These are phyloP conservation scores for Dicentrarchus labrax DNA, from an alignment of 2,113 vertebrate species.

Conservation along the genomic window DNA sequence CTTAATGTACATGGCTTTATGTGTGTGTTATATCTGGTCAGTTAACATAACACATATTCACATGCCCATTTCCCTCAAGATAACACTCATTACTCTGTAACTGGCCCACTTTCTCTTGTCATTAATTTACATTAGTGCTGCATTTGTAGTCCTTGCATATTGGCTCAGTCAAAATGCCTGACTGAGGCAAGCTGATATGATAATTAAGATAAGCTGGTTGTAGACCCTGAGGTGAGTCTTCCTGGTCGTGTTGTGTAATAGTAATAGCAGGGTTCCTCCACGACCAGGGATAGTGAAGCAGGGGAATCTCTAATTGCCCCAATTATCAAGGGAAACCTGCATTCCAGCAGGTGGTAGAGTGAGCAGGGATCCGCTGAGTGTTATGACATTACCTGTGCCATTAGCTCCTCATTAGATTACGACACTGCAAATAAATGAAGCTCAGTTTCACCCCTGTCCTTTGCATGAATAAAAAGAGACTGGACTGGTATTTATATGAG, in stretches of 20 bases:
- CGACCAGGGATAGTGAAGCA: constrained; percentile 60
- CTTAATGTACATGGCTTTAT: neutral
- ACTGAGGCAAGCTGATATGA: constrained; percentile 77
- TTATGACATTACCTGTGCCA: constrained; percentile 43
- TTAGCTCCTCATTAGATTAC: constrained; percentile 52
- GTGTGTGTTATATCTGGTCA: neutral
- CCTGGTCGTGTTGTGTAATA: constrained; percentile 62
- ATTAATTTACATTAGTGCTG: constrained; percentile 73
- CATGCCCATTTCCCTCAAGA: constrained; percentile 55
- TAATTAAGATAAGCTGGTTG: constrained; percentile 71
- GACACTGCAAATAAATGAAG: constrained; percentile 24
- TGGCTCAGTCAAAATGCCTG: constrained; percentile 54
- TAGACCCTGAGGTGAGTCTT: constrained; percentile 72
- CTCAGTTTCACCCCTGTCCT: neutral
- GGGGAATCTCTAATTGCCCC: constrained; percentile 77
- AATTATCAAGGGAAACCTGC: constrained; percentile 78
- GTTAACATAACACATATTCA: constrained; percentile 45
- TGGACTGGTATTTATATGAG: neutral
- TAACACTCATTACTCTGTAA: constrained; percentile 65
- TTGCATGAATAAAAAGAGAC: neutral
- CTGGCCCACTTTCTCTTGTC: constrained; percentile 62
- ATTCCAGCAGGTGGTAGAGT: constrained; percentile 65
- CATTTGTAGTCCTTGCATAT: constrained; percentile 52
- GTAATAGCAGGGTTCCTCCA: constrained; percentile 74
- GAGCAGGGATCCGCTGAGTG: constrained; percentile 41